These are phyloP conservation scores for Ornithorhynchus anatinus DNA, from an alignment of 2,113 vertebrate species.

Conservation along the genomic window DNA sequence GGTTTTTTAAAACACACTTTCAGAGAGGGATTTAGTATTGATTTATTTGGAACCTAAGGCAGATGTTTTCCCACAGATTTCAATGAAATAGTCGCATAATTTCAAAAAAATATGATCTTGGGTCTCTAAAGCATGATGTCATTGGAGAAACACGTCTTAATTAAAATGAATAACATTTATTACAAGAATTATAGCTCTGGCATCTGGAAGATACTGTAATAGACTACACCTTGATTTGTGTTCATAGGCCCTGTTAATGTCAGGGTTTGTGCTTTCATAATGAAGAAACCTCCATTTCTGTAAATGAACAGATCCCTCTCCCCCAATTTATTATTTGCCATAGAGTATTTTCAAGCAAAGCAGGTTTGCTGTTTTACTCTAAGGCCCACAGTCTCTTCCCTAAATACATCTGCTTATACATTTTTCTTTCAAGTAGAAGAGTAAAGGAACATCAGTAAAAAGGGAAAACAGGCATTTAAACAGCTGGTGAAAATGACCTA, in stretches of 20 bases:
- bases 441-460: not conserved
- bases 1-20: too few species aligned
- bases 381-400: too few species aligned
- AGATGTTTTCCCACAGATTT: not conserved
- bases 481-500: not conserved
- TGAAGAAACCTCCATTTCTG: too few species aligned
- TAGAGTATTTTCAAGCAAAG: too few species aligned
- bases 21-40: not conserved
- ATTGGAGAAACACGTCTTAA: not conserved
- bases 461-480: conserved; percentile 16
- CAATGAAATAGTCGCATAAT: not conserved
- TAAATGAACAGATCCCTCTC: too few species aligned
- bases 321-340: too few species aligned
- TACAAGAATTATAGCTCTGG: not conserved
- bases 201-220: not conserved
- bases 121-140: not conserved
- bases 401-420: too few species aligned
- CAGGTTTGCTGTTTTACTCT: too few species aligned
- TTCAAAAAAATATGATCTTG: not conserved
- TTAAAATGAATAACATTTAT: too few species aligned
- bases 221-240: not conserved
- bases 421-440: too few species aligned
- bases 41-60: not conserved
- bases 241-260: not conserved
- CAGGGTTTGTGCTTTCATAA: too few species aligned